Conservation (phyloP, 1,140 invertebrate genomes). For the Drosophila ficusphila region DNA sequence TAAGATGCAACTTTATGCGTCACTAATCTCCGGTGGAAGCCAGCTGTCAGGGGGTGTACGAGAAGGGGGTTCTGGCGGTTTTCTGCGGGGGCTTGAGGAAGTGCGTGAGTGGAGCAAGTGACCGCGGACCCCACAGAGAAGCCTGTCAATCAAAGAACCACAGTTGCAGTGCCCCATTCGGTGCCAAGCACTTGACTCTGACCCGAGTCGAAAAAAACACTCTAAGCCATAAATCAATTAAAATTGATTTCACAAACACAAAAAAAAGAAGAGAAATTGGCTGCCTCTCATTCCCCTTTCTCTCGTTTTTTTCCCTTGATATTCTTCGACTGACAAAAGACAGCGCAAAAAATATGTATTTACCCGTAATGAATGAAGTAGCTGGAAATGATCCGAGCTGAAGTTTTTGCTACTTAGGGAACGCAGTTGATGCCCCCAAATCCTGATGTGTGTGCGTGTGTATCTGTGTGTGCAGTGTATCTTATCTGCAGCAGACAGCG, state of each 20-base stretch:
- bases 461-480: slow-evolving; percentile 17
- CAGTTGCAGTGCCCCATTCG: slow-evolving; percentile 25
- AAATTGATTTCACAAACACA: slow-evolving; percentile 63
- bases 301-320: neutral
- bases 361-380: slow-evolving; percentile 67
- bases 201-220: slow-evolving; percentile 66
- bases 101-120: slow-evolving; percentile 9
- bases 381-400: slow-evolving; percentile 69
- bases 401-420: slow-evolving; percentile 72
- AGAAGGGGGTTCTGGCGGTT: neutral
- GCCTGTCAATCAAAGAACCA: slow-evolving; percentile 66
- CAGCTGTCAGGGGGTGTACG: slow-evolving; percentile 5
- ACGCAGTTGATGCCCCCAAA: slow-evolving; percentile 26
- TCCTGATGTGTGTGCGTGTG: slow-evolving; percentile 7
- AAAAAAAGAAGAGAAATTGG: slow-evolving; percentile 4
- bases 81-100: neutral
- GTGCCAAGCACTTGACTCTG: slow-evolving; percentile 53
- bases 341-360: slow-evolving; percentile 61
- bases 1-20: slow-evolving; percentile 76
- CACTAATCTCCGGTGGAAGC: slow-evolving; percentile 59
- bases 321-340: slow-evolving; percentile 51
- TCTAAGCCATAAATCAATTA: slow-evolving; percentile 79
- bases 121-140: slow-evolving; percentile 38
- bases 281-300: neutral
- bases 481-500: slow-evolving; percentile 71